Evolutionary conservation across 2,888 invertebrate species (phyloP).

Genomic region (Acrobasis consociella): DNA sequence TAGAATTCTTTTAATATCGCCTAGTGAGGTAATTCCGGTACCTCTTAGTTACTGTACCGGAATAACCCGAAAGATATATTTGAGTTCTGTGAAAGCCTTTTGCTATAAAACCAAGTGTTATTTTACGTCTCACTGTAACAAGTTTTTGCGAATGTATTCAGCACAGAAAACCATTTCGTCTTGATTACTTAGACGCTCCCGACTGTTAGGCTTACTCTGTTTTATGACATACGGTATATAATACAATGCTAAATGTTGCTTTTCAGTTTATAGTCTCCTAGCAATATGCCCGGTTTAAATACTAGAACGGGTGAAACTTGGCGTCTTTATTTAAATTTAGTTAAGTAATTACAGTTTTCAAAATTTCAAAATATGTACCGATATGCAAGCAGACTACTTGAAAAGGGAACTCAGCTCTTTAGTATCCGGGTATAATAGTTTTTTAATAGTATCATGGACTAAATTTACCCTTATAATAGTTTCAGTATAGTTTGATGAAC

Average conservation of each 20-base stretch:
- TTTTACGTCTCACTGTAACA: constrained; percentile 40
- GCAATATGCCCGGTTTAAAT: too few species aligned
- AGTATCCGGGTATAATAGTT: too few species aligned
- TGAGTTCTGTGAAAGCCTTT: constrained; percentile 25
- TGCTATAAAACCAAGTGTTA: constrained; percentile 37
- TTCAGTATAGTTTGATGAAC: too few species aligned
- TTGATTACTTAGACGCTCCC: constrained; percentile 18
- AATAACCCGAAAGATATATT: constrained; percentile 17
- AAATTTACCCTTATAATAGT: too few species aligned
- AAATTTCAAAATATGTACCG: too few species aligned
- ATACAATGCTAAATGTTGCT: constrained; percentile 10
- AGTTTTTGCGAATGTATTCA: constrained; percentile 37
- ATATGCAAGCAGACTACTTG: too few species aligned
- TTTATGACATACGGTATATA: constrained; percentile 14
- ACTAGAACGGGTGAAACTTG: too few species aligned
- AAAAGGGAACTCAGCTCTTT: too few species aligned
- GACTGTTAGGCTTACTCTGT: constrained; percentile 15
- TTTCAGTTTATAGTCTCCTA: too few species aligned
- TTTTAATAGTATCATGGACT: too few species aligned
- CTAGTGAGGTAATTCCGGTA: neutral
- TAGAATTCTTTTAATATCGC: neutral
- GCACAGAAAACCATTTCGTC: constrained; percentile 17
- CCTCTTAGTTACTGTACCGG: constrained; percentile 3
- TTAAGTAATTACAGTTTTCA: too few species aligned
- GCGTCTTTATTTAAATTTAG: too few species aligned